Evolutionary conservation across 1,140 invertebrate species (phyloP).

Genomic region (Berghia stephanieae): DNA sequence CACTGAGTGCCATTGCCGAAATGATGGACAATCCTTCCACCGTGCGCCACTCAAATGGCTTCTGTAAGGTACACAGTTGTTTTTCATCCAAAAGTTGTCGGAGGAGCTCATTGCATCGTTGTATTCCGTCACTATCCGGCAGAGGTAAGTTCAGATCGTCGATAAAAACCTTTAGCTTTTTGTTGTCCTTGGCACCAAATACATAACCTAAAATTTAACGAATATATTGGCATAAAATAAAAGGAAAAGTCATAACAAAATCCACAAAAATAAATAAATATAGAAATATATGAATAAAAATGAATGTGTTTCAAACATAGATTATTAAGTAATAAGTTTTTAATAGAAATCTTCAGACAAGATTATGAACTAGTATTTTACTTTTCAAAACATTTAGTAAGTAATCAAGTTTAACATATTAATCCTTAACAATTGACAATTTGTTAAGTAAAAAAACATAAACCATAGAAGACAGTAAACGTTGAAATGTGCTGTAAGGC

Average conservation of each 20-base stretch:
- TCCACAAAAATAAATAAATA: not conserved
- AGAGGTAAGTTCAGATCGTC: constrained; percentile 65
- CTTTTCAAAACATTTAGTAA: no score
- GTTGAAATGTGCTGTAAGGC: no score
- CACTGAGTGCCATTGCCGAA: constrained; percentile 60
- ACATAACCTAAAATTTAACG: constrained; percentile 57
- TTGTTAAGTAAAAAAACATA: no score
- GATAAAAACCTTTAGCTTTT: constrained; percentile 64
- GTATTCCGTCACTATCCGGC: constrained; percentile 55
- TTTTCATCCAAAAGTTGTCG: constrained; percentile 63
- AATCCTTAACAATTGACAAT: no score
- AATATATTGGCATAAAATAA: not conserved
- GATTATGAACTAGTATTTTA: no score
- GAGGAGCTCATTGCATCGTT: constrained; percentile 64
- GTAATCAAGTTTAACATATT: no score
- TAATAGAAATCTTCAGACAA: no score
- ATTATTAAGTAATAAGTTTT: no score
- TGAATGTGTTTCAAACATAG: no score
- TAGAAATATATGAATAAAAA: not conserved
- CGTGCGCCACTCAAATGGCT: constrained; percentile 65
- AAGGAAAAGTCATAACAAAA: not conserved
- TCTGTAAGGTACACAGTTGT: constrained; percentile 60
- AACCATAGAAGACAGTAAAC: no score
- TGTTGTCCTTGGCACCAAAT: constrained; percentile 66
- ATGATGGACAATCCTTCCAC: constrained; percentile 61